Evolutionary conservation across 2,888 invertebrate species (phyloP).

Genomic region (Apotomis betuletana): DNA sequence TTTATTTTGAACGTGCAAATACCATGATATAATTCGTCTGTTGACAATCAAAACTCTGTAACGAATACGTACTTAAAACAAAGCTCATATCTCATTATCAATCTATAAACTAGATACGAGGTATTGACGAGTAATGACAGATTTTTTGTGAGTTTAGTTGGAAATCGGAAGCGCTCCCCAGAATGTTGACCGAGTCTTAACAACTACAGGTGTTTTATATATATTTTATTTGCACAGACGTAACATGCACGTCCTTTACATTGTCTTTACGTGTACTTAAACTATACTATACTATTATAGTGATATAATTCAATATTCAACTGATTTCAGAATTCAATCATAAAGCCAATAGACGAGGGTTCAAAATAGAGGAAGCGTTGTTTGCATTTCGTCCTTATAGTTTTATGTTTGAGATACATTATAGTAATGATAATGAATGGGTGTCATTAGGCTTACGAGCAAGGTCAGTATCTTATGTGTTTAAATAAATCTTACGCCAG

Average conservation of each 20-base stretch:
- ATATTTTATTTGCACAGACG: constrained; percentile 3
- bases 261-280: not conserved
- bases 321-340: not conserved
- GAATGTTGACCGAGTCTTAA: not conserved
- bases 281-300: not conserved
- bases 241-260: constrained; percentile 1
- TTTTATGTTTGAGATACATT: not conserved
- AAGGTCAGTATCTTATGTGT: not conserved
- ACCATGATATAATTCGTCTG: no score
- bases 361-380: not conserved
- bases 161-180: not conserved
- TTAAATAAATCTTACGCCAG: not conserved
- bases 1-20: no score
- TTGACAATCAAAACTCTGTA: no score
- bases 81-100: no score
- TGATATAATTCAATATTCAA: not conserved
- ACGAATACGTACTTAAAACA: no score
- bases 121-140: no score
- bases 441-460: not conserved
- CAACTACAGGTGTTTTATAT: constrained; percentile 2
- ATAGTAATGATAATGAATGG: not conserved
- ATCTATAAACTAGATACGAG: no score
- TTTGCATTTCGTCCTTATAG: not conserved
- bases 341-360: not conserved
- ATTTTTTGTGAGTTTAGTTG: no score